A percentile compares a stretch with the other conserved stretches of the same genome.
Conservation (phyloP, 92 coral and sea anemone species). For the Virgularia gustaviana region DNA sequence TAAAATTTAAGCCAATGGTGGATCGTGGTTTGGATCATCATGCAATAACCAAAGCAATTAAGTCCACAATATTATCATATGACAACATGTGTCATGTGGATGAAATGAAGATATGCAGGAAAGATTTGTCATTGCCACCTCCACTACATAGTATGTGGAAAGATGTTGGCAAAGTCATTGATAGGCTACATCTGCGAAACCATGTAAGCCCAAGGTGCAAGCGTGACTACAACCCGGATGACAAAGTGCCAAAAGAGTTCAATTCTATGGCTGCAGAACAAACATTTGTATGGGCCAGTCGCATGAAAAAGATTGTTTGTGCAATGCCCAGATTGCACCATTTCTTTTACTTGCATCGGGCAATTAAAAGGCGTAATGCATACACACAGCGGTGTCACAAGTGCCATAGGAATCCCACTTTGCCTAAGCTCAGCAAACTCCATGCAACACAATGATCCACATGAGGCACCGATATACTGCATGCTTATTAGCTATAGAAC, state of each 20-base stretch:
- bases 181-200: slow-evolving; percentile 46
- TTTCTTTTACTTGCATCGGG: slow-evolving; percentile 32
- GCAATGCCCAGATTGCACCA: slow-evolving; percentile 49
- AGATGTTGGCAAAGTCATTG: slow-evolving; percentile 44
- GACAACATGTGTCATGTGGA: slow-evolving; percentile 58
- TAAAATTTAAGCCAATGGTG: too few relatives aligned
- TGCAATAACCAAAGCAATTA: neutral
- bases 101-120: slow-evolving; percentile 19
- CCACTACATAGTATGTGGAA: slow-evolving; percentile 49
- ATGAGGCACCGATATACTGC: too few relatives aligned
- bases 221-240: slow-evolving; percentile 31
- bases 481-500: too few relatives aligned
- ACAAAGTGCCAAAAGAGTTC: slow-evolving; percentile 25
- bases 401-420: neutral
- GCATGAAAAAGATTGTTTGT: slow-evolving; percentile 40
- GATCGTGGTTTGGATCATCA: neutral
- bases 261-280: slow-evolving; percentile 53
- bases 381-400: neutral
- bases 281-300: slow-evolving; percentile 50
- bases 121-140: slow-evolving; percentile 36
- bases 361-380: slow-evolving; percentile 28
- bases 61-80: slow-evolving; percentile 16
- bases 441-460: too few relatives aligned
- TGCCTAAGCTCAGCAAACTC: neutral
- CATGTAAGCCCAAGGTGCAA: slow-evolving; percentile 43